Conservation (phyloP, 2,797 vertebrate species). For the Garrulus glandarius region DNA sequence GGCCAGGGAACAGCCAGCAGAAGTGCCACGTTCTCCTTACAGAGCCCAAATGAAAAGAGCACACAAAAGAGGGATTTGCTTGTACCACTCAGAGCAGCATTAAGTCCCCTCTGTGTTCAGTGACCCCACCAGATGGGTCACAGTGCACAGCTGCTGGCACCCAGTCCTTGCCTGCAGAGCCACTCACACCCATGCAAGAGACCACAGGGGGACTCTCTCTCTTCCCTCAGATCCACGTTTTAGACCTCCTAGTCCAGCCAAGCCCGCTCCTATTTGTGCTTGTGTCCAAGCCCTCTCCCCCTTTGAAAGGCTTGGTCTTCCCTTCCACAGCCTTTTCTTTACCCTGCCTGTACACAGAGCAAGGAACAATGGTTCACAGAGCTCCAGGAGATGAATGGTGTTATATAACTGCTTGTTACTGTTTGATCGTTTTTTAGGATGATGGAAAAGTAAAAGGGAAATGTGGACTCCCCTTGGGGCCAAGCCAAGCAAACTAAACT, state of each 20-base stretch:
- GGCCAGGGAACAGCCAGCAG: not conserved
- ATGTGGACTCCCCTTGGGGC: not conserved
- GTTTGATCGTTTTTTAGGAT: not conserved
- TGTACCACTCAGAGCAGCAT: not conserved
- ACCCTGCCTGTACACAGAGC: not conserved
- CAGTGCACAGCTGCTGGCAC: not conserved
- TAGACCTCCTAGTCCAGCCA: not conserved
- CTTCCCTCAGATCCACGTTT: not conserved
- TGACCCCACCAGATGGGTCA: not conserved
- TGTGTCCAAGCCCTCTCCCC: not conserved
- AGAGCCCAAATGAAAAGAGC: not conserved
- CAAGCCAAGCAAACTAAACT: not conserved
- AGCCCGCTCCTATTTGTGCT: not conserved
- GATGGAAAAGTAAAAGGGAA: not conserved
- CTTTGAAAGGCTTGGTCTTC: not conserved
- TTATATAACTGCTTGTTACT: slow-evolving; percentile 1
- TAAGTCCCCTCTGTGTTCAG: not conserved
- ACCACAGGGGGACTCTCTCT: not conserved
- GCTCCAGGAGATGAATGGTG: not conserved
- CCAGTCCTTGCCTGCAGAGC: not conserved
- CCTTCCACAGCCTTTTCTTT: not conserved
- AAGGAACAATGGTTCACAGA: not conserved
- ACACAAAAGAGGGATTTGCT: not conserved
- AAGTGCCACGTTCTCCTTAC: not conserved
- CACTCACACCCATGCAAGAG: not conserved